Evolutionary conservation across 2,797 vertebrate species (phyloP), one percentile per base, ranked within the genome.

Genomic region (Myotis findleyi): DNA sequence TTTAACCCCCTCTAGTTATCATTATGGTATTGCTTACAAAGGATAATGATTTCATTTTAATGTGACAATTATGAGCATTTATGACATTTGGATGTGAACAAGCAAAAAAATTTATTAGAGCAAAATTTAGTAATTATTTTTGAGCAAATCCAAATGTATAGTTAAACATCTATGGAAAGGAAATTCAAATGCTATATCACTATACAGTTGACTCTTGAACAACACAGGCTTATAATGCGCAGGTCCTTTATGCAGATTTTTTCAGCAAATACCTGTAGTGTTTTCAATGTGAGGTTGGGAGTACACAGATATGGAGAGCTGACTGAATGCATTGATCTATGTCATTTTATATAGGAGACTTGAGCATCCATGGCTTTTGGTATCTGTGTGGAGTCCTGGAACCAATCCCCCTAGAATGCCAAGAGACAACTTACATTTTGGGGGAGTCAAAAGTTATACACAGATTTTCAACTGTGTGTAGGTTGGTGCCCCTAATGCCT

Each of bases 1-100:
- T 72, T 38, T 80, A 14, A n/a, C 21, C 3, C 18, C 21, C 17
- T 51, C 69, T 25, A 88, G 49, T 38, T 91, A 73, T 77, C 53
- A 91, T 94, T 93, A 88, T 93, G 85, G 79, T 71, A 71, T 30
- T 79, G 57, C 21, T 95, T 91, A 90, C 27, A 89, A 94, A 51
- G 75, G 18, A 90, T 64, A 77, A 93, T 38, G 10, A 73, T 51
- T 4, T 88, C 33, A 84, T 87, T 69, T 89, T 89, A 95, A 79
- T 64, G 27, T 86, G 41, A 57, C 49, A 92, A 64, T 84, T 93
- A 25, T 66, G 33, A 86, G 33, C 27, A 90, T 57, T 93, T 90
- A 83, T 72, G 69, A 92, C 18, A 91, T 87, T 82, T 71, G 36
- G 44, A 79, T 92, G 59, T 69, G 47, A 95, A 57, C 14, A 86